Base-by-base conservation (phyloP, 2,888 invertebrate species). In the Gastrophysa polygoni region DNA sequence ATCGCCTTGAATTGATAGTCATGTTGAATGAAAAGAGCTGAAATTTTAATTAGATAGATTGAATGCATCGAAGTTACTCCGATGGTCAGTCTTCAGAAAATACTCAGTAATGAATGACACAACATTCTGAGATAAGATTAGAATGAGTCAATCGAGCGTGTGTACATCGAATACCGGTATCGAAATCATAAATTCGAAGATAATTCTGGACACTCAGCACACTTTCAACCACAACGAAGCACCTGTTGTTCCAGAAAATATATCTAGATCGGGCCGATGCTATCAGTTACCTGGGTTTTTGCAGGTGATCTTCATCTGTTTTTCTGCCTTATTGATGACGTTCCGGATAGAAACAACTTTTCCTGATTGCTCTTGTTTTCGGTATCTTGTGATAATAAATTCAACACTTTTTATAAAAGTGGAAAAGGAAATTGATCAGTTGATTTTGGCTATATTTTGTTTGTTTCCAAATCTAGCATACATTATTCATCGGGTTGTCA, bases 271-370 rank as follows among this genome's bases (percentile, higher is more conserved):
- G 16, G 28, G 21, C 21, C 28, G 34, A 58, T 51, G 21, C 63
- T 51, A 46, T 57, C 57, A 32, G 61, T 49, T 61, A 24, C 43
- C 47, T 61, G 51, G 29, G 38, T 63, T 63, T 66, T 66, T 49
- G 66, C 66, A 66, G 66, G 66, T 66, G 66, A 66, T 47, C 59
- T 57, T 50, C 51, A 57, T 66, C 63, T 56, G 58, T 14, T 61
- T 60, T 58, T 50, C 43, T 54, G 57, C 14, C 58, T 63, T 63
- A 63, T 61, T 60, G 55, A 58, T 38, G 60, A 57, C 38, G 32
- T 49, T 32, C 38, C 20, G 55, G 56, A 57, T 49, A 20, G 28
- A 50, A 61, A 57, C 56, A 49, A 49, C 50, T 46, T 47, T 55
- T 28, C 29, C 44, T 61, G 61, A 57, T 61, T 61, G 61, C 56